Evolutionary conservation across 2,113 vertebrate genomes (phyloP), one percentile per base, ranked within the genome.

Genomic region (Eclectus roratus): DNA sequence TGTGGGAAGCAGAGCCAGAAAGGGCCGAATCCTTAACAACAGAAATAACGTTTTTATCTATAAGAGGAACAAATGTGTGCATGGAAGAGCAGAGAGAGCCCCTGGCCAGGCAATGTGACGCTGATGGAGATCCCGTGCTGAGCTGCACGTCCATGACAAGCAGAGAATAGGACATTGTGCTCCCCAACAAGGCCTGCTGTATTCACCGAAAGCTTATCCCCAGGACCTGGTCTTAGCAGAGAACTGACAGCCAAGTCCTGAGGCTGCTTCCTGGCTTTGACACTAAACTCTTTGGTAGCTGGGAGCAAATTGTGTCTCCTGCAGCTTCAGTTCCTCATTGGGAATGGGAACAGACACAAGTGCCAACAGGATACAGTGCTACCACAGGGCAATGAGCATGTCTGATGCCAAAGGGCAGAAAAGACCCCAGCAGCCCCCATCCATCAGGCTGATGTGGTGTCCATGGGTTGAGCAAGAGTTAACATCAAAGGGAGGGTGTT

Each of bases 391-490:
- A 56, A 41, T 0, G 2, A 78, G 53, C 64, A 25, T 0, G 4
- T 24, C 19, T 60, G 53, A 14, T 10, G 17, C 23, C 35, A 39
- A 10, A 9, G 20, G 20, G 52, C n/a, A 74, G 56, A 8, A 50
- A 11, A 69, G 76, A 39, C 2, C 24, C 44, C 61, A 20, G 39
- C 61, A 66, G 37, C 5, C 39, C 29, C 27, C 20, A 33, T 6
- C 11, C 21, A 2, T 6, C 47, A 64, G 66, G 56, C 18, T 7
- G 6, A 7, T 3, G 9, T 3, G 70, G 31, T 19, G 74, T 8
- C 20, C 16, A 1, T 0, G 0, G 16, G 23, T 1, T 33, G 6
- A n/a, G 28, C 2, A 1, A 74, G 31, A 44, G 39, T 52, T 50
- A 44, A 43, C 17, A 58, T 64, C 31, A 24, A 53, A 14, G 25